These are phyloP conservation scores for Xestoiulus laeticollis DNA, from an alignment of 2,888 invertebrate genomes.

Conservation along the genomic window DNA sequence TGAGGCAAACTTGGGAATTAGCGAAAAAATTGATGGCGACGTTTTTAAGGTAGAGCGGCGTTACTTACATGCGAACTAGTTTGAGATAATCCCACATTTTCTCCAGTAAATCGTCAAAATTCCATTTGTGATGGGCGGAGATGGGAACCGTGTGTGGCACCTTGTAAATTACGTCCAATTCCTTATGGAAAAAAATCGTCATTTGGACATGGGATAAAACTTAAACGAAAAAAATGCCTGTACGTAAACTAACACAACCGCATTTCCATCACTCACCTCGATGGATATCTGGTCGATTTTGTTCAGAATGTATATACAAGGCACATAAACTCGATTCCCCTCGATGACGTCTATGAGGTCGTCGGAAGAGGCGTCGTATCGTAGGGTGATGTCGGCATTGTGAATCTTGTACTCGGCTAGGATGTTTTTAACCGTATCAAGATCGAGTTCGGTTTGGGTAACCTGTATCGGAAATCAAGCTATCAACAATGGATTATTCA, in stretches of 20 bases:
- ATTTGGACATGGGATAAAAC: too few species aligned
- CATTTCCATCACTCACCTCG: constrained; percentile 62
- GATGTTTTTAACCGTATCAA: constrained; percentile 94
- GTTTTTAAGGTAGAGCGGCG: not conserved
- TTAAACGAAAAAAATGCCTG: not conserved
- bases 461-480: constrained; percentile 67
- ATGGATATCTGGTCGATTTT: constrained; percentile 85
- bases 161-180: constrained; percentile 96
- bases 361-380: constrained; percentile 95
- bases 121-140: constrained; percentile 99
- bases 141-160: constrained; percentile 99
- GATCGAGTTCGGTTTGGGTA: constrained; percentile 90
- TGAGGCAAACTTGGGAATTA: not conserved
- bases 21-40: not conserved
- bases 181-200: too few species aligned
- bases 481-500: not conserved
- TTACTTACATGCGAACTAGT: constrained; percentile 85
- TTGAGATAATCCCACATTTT: constrained; percentile 99
- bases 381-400: constrained; percentile 96
- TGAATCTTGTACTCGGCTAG: constrained; percentile 98
- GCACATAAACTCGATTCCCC: constrained; percentile 97
- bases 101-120: constrained; percentile 96
- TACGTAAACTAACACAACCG: not conserved
- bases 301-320: constrained; percentile 98
- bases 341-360: constrained; percentile 98